Conservation (phyloP, 2,113 vertebrate genomes). For the Felis catus region F.catus_Fca126_mat1.0 CM031412.1:95278501-95279000, state of each 20-base stretch:
- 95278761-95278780: neutral
- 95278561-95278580: too few species aligned
- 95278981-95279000: neutral
- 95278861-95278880: neutral
- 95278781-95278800: neutral
- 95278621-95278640: neutral
- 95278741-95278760: neutral
- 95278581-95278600: neutral
- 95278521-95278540: too few species aligned
- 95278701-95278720: neutral
- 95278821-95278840: neutral
- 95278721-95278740: too few species aligned
- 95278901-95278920: neutral
- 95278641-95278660: neutral
- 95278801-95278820: neutral
- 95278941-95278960: neutral
- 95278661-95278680: neutral
- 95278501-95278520: too few species aligned
- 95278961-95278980: neutral
- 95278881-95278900: neutral
- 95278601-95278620: constrained; percentile 11
- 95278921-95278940: neutral
- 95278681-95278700: neutral
- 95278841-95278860: neutral
- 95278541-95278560: too few species aligned